Evolutionary conservation across 2,797 vertebrate genomes (phyloP).

Genomic region (Halcyon smyrnensis): DNA sequence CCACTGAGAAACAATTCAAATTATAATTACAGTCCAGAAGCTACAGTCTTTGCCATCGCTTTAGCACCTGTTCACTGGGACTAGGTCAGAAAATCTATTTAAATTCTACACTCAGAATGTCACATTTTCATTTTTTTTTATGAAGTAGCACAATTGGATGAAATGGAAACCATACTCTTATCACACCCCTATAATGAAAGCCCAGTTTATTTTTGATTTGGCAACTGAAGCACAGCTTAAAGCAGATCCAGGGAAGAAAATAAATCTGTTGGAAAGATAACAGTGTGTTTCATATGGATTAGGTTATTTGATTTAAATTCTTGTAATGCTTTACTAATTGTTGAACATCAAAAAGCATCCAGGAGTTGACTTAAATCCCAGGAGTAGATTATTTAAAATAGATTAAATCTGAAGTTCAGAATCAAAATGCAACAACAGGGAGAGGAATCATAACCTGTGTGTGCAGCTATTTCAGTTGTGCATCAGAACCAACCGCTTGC

Average conservation of each 20-base stretch:
- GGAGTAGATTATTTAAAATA: not conserved
- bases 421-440: not conserved
- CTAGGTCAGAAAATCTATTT: constrained; percentile 46
- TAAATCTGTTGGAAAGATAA: constrained; percentile 50
- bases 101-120: constrained; percentile 29
- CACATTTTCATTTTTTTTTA: constrained; percentile 19
- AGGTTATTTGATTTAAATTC: constrained; percentile 46
- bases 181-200: not conserved
- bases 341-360: not conserved
- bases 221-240: not conserved
- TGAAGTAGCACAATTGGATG: not conserved
- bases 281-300: constrained; percentile 13
- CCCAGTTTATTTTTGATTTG: constrained; percentile 35
- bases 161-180: constrained; percentile 26
- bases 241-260: constrained; percentile 49
- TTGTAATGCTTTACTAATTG: constrained; percentile 33
- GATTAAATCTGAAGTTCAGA: constrained; percentile 11
- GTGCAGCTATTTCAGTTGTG: not conserved
- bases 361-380: not conserved
- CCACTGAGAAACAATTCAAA: not conserved
- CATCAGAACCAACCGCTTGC: not conserved
- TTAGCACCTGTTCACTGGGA: constrained; percentile 22
- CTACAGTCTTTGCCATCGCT: not conserved
- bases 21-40: not conserved
- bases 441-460: not conserved